Evolutionary conservation across 2,888 invertebrate genomes (phyloP).

Genomic region (Patella ulyssiponensis): DNA sequence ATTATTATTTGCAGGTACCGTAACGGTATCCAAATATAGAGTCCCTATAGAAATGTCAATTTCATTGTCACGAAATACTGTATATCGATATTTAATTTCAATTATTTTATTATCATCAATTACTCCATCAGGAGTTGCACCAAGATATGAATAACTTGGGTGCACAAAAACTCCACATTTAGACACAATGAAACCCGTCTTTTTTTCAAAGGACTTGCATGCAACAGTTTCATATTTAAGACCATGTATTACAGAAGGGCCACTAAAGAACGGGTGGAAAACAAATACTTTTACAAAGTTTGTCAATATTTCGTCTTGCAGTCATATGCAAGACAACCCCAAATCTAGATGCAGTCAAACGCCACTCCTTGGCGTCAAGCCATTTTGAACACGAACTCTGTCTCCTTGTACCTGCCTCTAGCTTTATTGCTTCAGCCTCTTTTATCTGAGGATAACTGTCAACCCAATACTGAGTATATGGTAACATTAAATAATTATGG

Average conservation of each 20-base stretch:
- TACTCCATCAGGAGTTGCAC: conserved; percentile 38
- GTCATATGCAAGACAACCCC: conserved; percentile 33
- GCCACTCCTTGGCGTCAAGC: conserved; percentile 27
- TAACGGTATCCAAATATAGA: too few species aligned
- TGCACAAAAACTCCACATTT: conserved; percentile 32
- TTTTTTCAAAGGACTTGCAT: conserved; percentile 17
- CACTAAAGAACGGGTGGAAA: not conserved
- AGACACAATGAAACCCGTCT: too few species aligned
- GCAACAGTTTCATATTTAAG: conserved; percentile 35
- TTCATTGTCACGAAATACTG: too few species aligned
- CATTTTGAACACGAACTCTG: conserved; percentile 26
- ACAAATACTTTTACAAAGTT: conserved; percentile 27
- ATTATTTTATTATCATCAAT: conserved; percentile 26
- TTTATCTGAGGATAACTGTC: not conserved
- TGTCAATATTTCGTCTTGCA: conserved; percentile 24
- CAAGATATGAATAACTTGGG: conserved; percentile 30
- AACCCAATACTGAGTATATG: too few species aligned
- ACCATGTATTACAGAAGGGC: conserved; percentile 33
- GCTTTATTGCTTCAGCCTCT: not conserved
- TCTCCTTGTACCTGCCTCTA: conserved; percentile 27
- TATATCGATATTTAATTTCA: conserved; percentile 40
- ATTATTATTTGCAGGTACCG: too few species aligned
- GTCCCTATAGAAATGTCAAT: too few species aligned
- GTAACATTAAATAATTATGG: conserved; percentile 14
- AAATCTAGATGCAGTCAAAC: conserved; percentile 41